Percentiles rank a stretch among this genome's conserved stretches.
These are phyloP conservation scores for Pachyseris speciosa DNA, from an alignment of 64 coral and sea anemone species.

Conservation along the genomic window DNA sequence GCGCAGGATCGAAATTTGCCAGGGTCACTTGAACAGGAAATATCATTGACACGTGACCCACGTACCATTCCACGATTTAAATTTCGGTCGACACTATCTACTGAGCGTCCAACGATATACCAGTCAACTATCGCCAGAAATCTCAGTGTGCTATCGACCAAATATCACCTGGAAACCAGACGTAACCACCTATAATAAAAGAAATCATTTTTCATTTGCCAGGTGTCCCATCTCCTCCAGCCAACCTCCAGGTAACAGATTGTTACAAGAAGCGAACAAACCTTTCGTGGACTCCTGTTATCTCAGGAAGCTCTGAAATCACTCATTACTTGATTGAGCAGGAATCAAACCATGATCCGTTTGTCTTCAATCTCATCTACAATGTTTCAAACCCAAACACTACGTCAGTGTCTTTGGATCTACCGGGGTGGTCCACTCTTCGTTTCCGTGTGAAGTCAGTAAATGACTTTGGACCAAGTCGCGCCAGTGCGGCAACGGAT, in stretches of 20 bases:
- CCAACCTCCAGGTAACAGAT: conserved; percentile 42
- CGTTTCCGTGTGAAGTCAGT: conserved; percentile 66
- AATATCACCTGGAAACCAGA: too few species aligned
- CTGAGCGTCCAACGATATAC: too few species aligned
- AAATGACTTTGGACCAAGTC: conserved; percentile 36
- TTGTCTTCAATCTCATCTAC: conserved; percentile 22
- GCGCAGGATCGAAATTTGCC: too few species aligned
- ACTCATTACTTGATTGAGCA: conserved; percentile 65
- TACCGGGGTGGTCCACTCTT: conserved; percentile 48
- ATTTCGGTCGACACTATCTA: too few species aligned
- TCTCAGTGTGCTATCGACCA: too few species aligned
- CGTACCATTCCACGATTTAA: too few species aligned
- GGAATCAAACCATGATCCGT: conserved; percentile 46
- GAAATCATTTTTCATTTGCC: neutral
- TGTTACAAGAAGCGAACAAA: conserved; percentile 38
- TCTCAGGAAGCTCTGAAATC: conserved; percentile 4
- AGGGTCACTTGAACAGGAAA: too few species aligned
- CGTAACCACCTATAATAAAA: too few species aligned
- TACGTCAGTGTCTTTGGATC: conserved; percentile 29
- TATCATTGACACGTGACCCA: too few species aligned
- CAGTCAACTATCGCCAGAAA: too few species aligned
- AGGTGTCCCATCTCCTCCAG: conserved; percentile 62
- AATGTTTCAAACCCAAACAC: conserved; percentile 50
- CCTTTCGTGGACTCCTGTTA: conserved; percentile 41
- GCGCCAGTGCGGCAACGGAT: conserved; percentile 39